These are phyloP conservation scores for Platichthys flesus DNA, from an alignment of 2,113 vertebrate species.

Conservation along the genomic window DNA sequence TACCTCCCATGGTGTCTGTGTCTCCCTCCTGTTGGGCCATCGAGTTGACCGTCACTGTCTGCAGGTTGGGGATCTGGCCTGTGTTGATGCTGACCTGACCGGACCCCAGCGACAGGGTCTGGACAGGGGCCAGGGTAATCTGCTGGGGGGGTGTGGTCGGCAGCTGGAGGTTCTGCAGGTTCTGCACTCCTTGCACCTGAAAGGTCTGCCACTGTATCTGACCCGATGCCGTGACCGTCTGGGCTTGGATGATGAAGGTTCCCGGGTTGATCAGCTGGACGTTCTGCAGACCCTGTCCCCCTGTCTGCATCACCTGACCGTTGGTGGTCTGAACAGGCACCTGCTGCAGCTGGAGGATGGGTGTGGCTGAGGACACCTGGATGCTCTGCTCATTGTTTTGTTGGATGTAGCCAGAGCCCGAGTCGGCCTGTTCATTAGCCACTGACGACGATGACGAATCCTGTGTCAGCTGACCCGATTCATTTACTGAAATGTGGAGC, in stretches of 20 bases:
- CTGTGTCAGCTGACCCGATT: slow-evolving; percentile 92
- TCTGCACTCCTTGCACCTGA: slow-evolving; percentile 99
- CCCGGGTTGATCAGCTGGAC: slow-evolving; percentile 98
- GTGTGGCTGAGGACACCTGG: slow-evolving; percentile 91
- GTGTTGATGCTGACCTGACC: slow-evolving; percentile 90
- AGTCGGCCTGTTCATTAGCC: slow-evolving; percentile 86
- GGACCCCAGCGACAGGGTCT: slow-evolving; percentile 95
- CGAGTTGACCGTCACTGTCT: slow-evolving; percentile 97
- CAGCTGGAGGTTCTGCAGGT: slow-evolving; percentile 98
- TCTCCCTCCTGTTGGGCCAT: slow-evolving; percentile 92
- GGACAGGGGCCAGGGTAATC: slow-evolving; percentile 96
- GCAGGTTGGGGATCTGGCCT: slow-evolving; percentile 96
- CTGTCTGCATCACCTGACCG: slow-evolving; percentile 91
- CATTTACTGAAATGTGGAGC: slow-evolving; percentile 89
- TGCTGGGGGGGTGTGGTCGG: slow-evolving; percentile 94
- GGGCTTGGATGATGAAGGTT: slow-evolving; percentile 98
- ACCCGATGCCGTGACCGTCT: slow-evolving; percentile 96
- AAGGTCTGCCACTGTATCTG: slow-evolving; percentile 99
- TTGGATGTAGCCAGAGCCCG: slow-evolving; percentile 88
- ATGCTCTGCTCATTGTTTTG: slow-evolving; percentile 91
- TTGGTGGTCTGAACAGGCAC: slow-evolving; percentile 91
- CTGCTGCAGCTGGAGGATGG: slow-evolving; percentile 95
- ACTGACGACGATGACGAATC: slow-evolving; percentile 83
- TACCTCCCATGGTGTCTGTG: slow-evolving; percentile 91
- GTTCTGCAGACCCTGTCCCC: slow-evolving; percentile 91